Conservation (phyloP, 2,888 invertebrate genomes). For the Erebia ligea region DNA sequence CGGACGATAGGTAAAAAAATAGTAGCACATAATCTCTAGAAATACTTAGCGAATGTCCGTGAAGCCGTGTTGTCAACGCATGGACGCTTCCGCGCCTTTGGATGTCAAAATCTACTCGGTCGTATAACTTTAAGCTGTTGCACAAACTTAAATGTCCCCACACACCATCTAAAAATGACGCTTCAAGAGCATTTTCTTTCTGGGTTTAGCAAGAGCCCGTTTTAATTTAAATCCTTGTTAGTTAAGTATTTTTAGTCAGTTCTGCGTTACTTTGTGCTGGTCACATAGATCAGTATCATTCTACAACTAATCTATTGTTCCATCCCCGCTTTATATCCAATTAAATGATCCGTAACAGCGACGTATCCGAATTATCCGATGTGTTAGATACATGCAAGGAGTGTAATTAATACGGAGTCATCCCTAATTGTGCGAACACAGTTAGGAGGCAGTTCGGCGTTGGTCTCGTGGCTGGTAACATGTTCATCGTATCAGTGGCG, state of each 20-base stretch:
- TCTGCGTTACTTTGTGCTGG: not conserved
- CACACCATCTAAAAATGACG: not conserved
- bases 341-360: not conserved
- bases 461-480: constrained; percentile 51
- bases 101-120: too few species aligned
- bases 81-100: too few species aligned
- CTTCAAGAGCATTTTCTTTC: not conserved
- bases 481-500: constrained; percentile 81
- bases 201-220: not conserved
- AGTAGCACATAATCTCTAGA: too few species aligned
- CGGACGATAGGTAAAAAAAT: not conserved
- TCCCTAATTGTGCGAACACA: constrained; percentile 68
- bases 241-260: too few species aligned
- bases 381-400: constrained; percentile 1
- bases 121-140: too few species aligned
- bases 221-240: not conserved
- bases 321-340: not conserved
- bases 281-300: not conserved
- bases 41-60: too few species aligned
- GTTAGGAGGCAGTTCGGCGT: constrained; percentile 60
- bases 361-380: not conserved
- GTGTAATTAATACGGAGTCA: constrained; percentile 54
- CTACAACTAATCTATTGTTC: not conserved
- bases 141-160: too few species aligned
- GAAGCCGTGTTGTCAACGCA: too few species aligned